These are phyloP conservation scores for Macrotus californicus DNA, from an alignment of 2,113 vertebrate genomes.

Conservation along the genomic window DNA sequence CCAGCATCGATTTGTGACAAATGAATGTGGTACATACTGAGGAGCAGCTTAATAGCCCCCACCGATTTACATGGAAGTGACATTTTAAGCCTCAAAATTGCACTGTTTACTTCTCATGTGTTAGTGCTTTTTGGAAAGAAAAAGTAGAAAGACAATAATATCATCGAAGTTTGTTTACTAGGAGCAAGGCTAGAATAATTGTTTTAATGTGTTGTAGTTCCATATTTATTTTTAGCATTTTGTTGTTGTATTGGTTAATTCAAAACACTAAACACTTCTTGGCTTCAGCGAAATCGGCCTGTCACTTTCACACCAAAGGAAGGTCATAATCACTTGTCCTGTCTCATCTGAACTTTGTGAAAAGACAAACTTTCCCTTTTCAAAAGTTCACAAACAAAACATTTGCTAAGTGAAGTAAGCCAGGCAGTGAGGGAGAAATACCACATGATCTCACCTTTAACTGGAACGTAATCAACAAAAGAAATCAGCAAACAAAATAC, in stretches of 20 bases:
- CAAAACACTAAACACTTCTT: slow-evolving; percentile 65
- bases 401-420: slow-evolving; percentile 21
- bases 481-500: too few species aligned
- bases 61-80: neutral
- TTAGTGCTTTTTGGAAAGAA: slow-evolving; percentile 40
- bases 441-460: too few species aligned
- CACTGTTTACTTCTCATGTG: slow-evolving; percentile 41
- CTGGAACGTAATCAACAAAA: too few species aligned
- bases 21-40: neutral
- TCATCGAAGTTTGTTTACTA: slow-evolving; percentile 52
- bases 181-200: slow-evolving; percentile 58
- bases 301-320: slow-evolving; percentile 17
- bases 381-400: neutral
- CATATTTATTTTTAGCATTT: slow-evolving; percentile 69
- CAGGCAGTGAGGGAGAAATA: too few species aligned
- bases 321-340: slow-evolving; percentile 33
- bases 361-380: slow-evolving; percentile 52
- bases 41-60: neutral
- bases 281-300: slow-evolving; percentile 38
- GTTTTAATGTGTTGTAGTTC: slow-evolving; percentile 61
- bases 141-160: slow-evolving; percentile 34
- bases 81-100: slow-evolving; percentile 19
- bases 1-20: neutral
- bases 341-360: slow-evolving; percentile 36
- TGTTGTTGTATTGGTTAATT: slow-evolving; percentile 70